These are phyloP conservation scores for Passer montanus DNA, from an alignment of 2,113 vertebrate genomes.

Conservation along the genomic window DNA sequence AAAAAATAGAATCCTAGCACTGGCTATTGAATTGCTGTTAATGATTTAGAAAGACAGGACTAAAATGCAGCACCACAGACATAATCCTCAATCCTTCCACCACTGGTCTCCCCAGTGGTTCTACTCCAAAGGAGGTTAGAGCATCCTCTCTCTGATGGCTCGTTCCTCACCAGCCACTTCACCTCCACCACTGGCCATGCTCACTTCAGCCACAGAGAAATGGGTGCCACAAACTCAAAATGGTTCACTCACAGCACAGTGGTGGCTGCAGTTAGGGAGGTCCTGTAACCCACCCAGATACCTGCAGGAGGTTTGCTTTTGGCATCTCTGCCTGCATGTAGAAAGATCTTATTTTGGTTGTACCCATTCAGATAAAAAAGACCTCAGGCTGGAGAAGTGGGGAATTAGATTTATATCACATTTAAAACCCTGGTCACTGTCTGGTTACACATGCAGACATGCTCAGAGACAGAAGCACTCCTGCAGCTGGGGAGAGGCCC, in stretches of 20 bases:
- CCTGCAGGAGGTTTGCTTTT: neutral
- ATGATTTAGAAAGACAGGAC: neutral
- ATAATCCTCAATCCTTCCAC: neutral
- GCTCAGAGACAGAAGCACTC: neutral
- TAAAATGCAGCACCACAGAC: neutral
- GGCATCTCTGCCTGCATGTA: neutral
- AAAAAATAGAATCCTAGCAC: neutral
- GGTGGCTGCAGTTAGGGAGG: neutral
- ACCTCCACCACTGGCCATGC: rapidly evolving
- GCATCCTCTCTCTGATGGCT: neutral
- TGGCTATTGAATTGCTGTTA: neutral
- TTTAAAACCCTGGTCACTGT: neutral
- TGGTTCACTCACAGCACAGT: rapidly evolving
- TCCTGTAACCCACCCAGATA: neutral
- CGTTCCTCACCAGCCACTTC: neutral
- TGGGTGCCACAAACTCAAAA: neutral
- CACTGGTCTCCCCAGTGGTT: neutral
- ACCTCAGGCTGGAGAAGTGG: neutral
- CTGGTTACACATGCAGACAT: neutral
- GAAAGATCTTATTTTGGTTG: neutral
- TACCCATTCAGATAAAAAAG: neutral
- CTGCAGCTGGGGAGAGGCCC: neutral
- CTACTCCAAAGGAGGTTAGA: neutral
- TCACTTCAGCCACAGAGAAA: neutral
- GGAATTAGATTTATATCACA: neutral